phyloP scores from a whole-genome alignment of 2,888 invertebrate genomes.

The Ormyrus thymus region DNA sequence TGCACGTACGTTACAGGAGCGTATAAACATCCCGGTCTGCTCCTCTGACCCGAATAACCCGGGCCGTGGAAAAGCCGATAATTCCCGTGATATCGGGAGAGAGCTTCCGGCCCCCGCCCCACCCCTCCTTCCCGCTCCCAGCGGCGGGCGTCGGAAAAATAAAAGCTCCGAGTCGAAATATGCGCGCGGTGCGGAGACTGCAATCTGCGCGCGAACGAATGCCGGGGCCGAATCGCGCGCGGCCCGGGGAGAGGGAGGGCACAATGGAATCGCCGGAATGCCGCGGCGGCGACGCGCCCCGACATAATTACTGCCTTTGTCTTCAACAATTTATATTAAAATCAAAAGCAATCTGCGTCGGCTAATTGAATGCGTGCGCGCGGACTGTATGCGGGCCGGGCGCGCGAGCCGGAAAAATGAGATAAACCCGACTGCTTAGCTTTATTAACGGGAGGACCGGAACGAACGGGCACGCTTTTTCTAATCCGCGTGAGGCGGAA shows the following conservation, averaged over 20 bases:
- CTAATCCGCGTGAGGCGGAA: too few species aligned
- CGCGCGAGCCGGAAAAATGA: too few species aligned
- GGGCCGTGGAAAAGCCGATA: not conserved
- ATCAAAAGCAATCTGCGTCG: slow-evolving; percentile 69
- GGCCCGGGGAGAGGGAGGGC: not conserved
- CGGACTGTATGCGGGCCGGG: too few species aligned
- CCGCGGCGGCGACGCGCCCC: slow-evolving; percentile 47
- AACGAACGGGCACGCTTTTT: too few species aligned
- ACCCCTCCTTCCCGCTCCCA: too few species aligned
- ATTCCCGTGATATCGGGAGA: slow-evolving; percentile 5
- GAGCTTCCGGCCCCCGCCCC: not conserved
- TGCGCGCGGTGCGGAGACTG: not conserved
- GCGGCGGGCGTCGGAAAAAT: not conserved
- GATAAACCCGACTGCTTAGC: not conserved
- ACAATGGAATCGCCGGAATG: slow-evolving; percentile 41
- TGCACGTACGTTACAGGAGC: not conserved
- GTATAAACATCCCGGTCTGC: not conserved
- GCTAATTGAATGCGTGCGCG: slow-evolving; percentile 68
- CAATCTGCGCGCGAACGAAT: slow-evolving; percentile 40
- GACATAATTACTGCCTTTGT: slow-evolving; percentile 71
- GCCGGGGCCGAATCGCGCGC: slow-evolving; percentile 1
- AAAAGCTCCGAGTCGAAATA: not conserved
- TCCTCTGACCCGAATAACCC: slow-evolving; percentile 21
- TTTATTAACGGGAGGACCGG: not conserved
- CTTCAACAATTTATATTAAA: slow-evolving; percentile 73